Percentiles rank a stretch among this genome's conserved stretches.
These are phyloP conservation scores for Amphimallon solstitiale DNA, from an alignment of 2,888 invertebrate genomes.

Conservation along the genomic window DNA sequence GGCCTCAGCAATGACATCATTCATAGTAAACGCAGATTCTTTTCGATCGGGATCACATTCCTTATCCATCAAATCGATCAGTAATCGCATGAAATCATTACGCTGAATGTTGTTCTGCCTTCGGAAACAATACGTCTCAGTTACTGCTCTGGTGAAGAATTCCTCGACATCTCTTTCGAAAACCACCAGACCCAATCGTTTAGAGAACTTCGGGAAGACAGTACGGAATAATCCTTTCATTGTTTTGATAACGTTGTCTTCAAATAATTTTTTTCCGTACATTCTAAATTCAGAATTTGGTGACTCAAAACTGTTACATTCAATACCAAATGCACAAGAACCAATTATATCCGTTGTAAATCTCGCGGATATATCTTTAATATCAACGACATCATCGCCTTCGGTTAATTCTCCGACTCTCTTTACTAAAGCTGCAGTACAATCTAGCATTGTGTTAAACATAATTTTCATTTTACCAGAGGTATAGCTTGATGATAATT, in stretches of 20 bases:
- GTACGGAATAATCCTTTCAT: slow-evolving; percentile 44
- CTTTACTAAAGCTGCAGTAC: slow-evolving; percentile 64
- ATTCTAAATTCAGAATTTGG: slow-evolving; percentile 25
- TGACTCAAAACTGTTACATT: slow-evolving; percentile 22
- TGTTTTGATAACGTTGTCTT: slow-evolving; percentile 41
- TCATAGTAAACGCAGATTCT: slow-evolving; percentile 35
- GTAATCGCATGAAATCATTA: slow-evolving; percentile 59
- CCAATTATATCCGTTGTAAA: slow-evolving; percentile 22
- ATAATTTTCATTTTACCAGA: slow-evolving; percentile 72
- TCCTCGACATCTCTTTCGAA: slow-evolving; percentile 44
- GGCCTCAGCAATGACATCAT: slow-evolving; percentile 54
- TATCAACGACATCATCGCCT: slow-evolving; percentile 11
- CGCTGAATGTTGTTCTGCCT: slow-evolving; percentile 47
- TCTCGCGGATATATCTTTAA: slow-evolving; percentile 17
- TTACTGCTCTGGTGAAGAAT: slow-evolving; percentile 50
- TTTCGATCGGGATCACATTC: slow-evolving; percentile 34
- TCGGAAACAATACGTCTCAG: slow-evolving; percentile 49
- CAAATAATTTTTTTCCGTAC: slow-evolving; percentile 36
- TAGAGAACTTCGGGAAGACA: slow-evolving; percentile 54
- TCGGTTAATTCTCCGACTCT: slow-evolving; percentile 55
- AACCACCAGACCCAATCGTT: slow-evolving; percentile 41
- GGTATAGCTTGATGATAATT: slow-evolving; percentile 72
- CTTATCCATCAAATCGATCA: slow-evolving; percentile 50
- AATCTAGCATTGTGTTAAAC: slow-evolving; percentile 68
- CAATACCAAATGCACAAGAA: slow-evolving; percentile 30